Percentiles rank a stretch among this genome's conserved stretches.
Evolutionary conservation across 2,797 vertebrate genomes (phyloP).

Genomic region (Menidia menidia): DNA sequence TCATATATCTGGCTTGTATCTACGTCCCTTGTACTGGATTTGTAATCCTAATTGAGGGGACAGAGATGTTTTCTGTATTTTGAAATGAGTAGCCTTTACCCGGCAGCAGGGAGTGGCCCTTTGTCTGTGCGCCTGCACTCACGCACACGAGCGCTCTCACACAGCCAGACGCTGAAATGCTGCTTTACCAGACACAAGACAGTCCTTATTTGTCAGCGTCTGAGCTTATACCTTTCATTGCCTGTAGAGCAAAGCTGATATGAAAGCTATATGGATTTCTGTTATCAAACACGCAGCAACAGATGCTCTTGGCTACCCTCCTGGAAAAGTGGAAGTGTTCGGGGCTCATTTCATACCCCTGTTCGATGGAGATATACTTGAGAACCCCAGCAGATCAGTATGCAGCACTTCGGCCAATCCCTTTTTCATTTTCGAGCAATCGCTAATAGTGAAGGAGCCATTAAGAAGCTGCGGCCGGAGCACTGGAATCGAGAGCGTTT

Average conservation of each 20-base stretch:
- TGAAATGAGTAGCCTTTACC: slow-evolving; percentile 29
- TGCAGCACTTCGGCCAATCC: slow-evolving; percentile 39
- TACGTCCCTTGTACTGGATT: slow-evolving; percentile 40
- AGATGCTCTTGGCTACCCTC: slow-evolving; percentile 37
- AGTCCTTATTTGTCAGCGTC: slow-evolving; percentile 47
- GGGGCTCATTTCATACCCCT: slow-evolving; percentile 16
- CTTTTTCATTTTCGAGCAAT: slow-evolving; percentile 64
- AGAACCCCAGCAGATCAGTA: slow-evolving; percentile 40
- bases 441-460: slow-evolving; percentile 55
- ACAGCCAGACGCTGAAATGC: slow-evolving; percentile 23
- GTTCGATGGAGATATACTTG: slow-evolving; percentile 42
- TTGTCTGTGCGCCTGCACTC: slow-evolving; percentile 56
- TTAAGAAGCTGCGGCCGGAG: slow-evolving; percentile 57
- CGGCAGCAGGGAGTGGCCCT: slow-evolving; percentile 65
- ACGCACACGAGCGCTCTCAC: slow-evolving; percentile 16
- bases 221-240: slow-evolving; percentile 63
- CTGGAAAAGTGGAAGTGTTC: slow-evolving; percentile 56
- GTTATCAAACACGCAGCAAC: slow-evolving; percentile 48
- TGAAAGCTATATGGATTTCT: slow-evolving; percentile 58
- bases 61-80: slow-evolving; percentile 29
- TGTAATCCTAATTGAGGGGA: slow-evolving; percentile 43
- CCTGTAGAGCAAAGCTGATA: slow-evolving; percentile 44
- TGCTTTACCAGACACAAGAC: slow-evolving; percentile 46
- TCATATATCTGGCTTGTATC: slow-evolving; percentile 50
- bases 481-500: slow-evolving; percentile 55